A percentile compares a stretch with the other conserved stretches of the same genome.
These are phyloP conservation scores for Eupsittula cactorum DNA, from an alignment of 2,113 vertebrate genomes.

Conservation along the genomic window DNA sequence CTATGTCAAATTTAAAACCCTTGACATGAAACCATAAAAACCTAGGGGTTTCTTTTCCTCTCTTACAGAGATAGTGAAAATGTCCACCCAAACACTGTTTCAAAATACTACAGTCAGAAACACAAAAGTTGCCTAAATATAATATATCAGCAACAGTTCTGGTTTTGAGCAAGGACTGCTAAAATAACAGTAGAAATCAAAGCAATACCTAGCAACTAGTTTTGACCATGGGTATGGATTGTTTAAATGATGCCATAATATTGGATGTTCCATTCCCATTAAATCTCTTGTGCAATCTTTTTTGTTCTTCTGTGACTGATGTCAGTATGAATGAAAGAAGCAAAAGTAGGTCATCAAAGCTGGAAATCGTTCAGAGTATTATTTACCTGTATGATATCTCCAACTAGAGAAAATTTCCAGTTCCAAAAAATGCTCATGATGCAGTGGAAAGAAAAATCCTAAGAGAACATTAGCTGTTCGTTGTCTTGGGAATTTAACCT, in stretches of 20 bases:
- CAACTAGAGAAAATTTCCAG: neutral
- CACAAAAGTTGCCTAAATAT: neutral
- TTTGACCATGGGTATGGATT: neutral
- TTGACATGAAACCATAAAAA: neutral
- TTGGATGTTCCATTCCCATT: neutral
- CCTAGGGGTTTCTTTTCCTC: neutral
- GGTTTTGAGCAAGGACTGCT: neutral
- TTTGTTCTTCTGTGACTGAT: neutral
- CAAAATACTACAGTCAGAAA: neutral
- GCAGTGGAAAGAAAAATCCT: neutral
- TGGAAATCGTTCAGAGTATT: neutral
- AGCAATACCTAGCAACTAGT: neutral
- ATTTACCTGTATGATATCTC: neutral
- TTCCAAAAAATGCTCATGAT: neutral
- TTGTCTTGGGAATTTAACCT: neutral
- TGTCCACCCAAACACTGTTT: neutral
- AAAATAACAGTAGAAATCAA: conserved; percentile 1
- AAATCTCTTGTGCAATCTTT: neutral
- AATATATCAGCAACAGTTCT: neutral
- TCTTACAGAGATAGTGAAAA: neutral
- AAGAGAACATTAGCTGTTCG: neutral
- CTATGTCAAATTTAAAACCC: neutral
- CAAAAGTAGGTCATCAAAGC: neutral
- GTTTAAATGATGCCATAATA: neutral
- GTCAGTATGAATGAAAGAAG: neutral